Conservation (phyloP, 2,113 vertebrate genomes). For the Furnarius figulus region DNA sequence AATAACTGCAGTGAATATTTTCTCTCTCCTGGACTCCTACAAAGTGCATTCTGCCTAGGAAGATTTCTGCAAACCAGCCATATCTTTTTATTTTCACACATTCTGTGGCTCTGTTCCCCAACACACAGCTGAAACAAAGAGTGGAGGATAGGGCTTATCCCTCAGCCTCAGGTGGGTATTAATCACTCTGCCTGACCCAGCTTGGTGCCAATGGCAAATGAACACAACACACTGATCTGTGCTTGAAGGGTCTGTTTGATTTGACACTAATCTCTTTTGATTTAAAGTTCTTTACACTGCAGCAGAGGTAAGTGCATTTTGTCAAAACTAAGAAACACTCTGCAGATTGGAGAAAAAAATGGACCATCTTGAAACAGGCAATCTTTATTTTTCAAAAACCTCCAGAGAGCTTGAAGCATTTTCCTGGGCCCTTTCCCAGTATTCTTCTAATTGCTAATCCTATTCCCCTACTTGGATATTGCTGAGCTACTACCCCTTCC, state of each 20-base stretch:
- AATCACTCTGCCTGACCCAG: slow-evolving; percentile 7
- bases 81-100: background rate
- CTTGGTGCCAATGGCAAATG: slow-evolving; percentile 23
- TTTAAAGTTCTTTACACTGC: slow-evolving; percentile 10
- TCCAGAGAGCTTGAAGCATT: background rate
- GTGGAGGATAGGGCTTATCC: background rate
- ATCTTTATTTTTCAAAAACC: background rate
- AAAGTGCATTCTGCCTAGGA: background rate
- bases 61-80: background rate
- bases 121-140: background rate
- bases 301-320: background rate
- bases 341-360: background rate
- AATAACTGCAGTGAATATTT: background rate
- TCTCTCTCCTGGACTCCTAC: background rate
- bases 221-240: background rate
- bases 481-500: background rate
- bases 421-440: background rate
- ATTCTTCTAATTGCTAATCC: background rate
- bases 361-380: background rate
- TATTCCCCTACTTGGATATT: background rate
- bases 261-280: slow-evolving; percentile 1
- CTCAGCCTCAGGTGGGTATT: slow-evolving; percentile 6
- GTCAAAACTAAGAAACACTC: slow-evolving; percentile 4
- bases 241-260: background rate
- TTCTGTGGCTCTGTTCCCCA: background rate